Conservation (phyloP, 2,888 invertebrate species). For the Trissolcus japonicus region DNA sequence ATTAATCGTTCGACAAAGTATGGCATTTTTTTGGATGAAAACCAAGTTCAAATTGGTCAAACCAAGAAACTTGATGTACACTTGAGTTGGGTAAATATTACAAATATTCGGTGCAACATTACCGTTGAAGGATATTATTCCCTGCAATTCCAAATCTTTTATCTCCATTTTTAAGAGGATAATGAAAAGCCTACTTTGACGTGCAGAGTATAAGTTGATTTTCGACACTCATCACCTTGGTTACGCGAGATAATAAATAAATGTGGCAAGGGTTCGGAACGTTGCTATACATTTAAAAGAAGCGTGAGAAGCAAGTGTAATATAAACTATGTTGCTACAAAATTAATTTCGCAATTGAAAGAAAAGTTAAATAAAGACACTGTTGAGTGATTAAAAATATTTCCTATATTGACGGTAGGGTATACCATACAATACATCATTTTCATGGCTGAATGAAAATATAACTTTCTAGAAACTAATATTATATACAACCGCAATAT, state of each 20-base stretch:
- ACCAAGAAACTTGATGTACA: too few species aligned
- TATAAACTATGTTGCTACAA: too few species aligned
- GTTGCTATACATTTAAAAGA: too few species aligned
- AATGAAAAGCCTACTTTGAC: not conserved
- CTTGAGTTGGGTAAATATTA: too few species aligned
- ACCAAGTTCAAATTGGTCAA: too few species aligned
- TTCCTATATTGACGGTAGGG: constrained; percentile 12
- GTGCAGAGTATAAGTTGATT: not conserved
- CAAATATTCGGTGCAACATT: constrained; percentile 26
- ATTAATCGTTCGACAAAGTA: too few species aligned
- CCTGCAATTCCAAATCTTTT: constrained; percentile 81
- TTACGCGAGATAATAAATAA: not conserved
- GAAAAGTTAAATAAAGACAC: not conserved
- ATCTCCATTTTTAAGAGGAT: constrained; percentile 75
- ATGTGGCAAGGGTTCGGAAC: not conserved
- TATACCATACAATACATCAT: constrained; percentile 12
- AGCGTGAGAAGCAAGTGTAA: too few species aligned
- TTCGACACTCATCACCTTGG: constrained; percentile 23
- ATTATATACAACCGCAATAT: too few species aligned
- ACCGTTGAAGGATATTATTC: constrained; percentile 91
- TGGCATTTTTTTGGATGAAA: not conserved
- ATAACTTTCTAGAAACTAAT: constrained; percentile 2
- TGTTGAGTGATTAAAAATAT: constrained; percentile 17
- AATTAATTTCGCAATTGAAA: not conserved
- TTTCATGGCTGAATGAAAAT: constrained; percentile 7